A percentile compares a stretch with the other conserved stretches of the same genome.
phyloP scores from a whole-genome alignment of 2,113 vertebrate genomes.

The Halichoerus grypus region DNA sequence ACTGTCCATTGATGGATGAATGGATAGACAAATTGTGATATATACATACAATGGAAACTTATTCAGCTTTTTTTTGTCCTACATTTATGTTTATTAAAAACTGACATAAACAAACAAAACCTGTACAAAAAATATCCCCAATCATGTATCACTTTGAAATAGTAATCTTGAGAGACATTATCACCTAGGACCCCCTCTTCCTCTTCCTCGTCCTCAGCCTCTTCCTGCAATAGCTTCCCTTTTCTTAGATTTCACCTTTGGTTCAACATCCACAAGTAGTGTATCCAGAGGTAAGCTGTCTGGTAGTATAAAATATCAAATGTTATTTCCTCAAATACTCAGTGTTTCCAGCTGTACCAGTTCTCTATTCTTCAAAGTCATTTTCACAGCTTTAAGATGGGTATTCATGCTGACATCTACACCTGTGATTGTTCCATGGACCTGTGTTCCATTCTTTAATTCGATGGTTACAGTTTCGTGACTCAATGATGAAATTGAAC shows the following conservation, averaged over 20 bases:
- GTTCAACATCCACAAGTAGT: conserved; percentile 97
- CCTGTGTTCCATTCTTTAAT: no score
- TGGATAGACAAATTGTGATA: neutral
- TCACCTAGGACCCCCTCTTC: conserved; percentile 96
- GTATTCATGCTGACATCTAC: conserved; percentile 99
- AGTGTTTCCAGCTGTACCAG: conserved; percentile 97
- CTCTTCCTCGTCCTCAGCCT: conserved; percentile 90
- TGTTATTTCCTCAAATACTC: conserved; percentile 99
- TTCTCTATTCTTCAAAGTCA: conserved; percentile 99
- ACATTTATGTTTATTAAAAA: conserved; percentile 83
- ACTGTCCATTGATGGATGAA: neutral
- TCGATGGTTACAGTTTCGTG: no score
- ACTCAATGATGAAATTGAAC: neutral
- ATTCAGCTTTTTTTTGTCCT: neutral
- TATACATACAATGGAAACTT: neutral
- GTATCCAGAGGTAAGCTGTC: conserved; percentile 99
- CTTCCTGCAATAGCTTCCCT: conserved; percentile 97
- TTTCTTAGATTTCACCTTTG: conserved; percentile 99
- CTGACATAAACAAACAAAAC: conserved; percentile 77
- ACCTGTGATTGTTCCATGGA: conserved; percentile 84
- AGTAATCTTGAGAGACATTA: conserved; percentile 85
- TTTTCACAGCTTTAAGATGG: conserved; percentile 98
- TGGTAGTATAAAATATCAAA: conserved; percentile 98
- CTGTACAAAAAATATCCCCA: conserved; percentile 80
- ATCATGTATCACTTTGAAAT: conserved; percentile 59